Evolutionary conservation across 2,113 vertebrate species (phyloP).

Genomic region (Oryzias melastigma): DNA sequence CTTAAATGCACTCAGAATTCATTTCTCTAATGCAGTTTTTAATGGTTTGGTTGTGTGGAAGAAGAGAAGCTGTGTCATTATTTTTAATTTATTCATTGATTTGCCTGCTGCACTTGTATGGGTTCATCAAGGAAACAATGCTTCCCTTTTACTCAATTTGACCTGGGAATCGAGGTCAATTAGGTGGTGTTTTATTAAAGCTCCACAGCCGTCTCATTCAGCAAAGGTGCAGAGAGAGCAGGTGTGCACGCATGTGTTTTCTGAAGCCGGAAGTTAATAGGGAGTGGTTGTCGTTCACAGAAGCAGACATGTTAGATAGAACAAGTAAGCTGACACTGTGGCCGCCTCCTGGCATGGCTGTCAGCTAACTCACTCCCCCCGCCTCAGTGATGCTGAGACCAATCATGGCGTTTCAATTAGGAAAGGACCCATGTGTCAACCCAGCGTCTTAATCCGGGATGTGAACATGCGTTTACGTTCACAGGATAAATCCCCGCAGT

Average conservation of each 20-base stretch:
- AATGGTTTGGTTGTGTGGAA: too few relatives aligned
- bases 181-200: constrained; percentile 45
- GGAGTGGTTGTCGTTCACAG: constrained; percentile 63
- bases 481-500: constrained; percentile 11
- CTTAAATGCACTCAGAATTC: too few relatives aligned
- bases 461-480: constrained; percentile 58
- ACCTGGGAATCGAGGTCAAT: constrained; percentile 48
- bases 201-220: constrained; percentile 34
- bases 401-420: constrained; percentile 64
- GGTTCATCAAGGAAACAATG: constrained; percentile 20
- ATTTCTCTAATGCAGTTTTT: too few relatives aligned
- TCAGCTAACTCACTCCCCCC: constrained; percentile 61
- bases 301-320: constrained; percentile 58
- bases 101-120: constrained; percentile 11
- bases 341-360: constrained; percentile 55
- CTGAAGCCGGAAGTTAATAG: constrained; percentile 63
- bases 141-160: constrained; percentile 1
- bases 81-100: background rate
- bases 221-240: constrained; percentile 27
- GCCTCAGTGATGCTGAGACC: constrained; percentile 41
- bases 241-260: constrained; percentile 46
- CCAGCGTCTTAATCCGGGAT: constrained; percentile 43
- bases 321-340: constrained; percentile 47
- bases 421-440: constrained; percentile 45
- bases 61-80: background rate